Evolutionary conservation across 2,797 vertebrate species (phyloP), one percentile per base, ranked within the genome.

Genomic region (Brachymystax lenok): DNA sequence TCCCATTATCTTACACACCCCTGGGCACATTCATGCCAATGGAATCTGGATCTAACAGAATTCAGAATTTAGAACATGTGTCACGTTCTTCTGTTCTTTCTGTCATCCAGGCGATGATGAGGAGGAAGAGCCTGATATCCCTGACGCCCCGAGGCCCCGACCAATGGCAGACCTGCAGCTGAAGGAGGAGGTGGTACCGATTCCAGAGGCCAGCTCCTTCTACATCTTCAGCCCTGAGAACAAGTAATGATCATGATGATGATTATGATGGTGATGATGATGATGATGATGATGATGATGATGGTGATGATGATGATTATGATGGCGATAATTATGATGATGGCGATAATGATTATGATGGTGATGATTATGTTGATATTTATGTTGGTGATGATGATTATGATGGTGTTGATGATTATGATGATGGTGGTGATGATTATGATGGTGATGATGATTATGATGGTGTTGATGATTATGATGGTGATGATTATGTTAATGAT

Each of bases 151-250:
- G 30, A 92, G 97, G 8, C 97, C 97, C 19, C 96, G 97, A 3
- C 97, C 97, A 3, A 95, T 98, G 77, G 96, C 97, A 35, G 97
- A 99, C 80, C 91, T 99, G 27, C 97, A 98, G 82, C 83, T 99
- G 80, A 99, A 99, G 64, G 97, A 98, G 86, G 97, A 98, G 56
- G 96, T 96, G 0, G 97, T 98, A 46, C 97, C 97, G 0, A 98
- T 99, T 92, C 97, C 97, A 0, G 96, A 99, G 64, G 96, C 97
- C 83, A 97, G 95, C 76, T 93, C 97, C 12, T 99, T 99, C 90
- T 99, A 98, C 84, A 96, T 99, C 89, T 98, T 99, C 88, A 96
- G 97, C 83, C 96, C 97, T 70, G 96, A 96, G 77, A 99, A 99
- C 90, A 98, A 97, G 97, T 98, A 92, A 74, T 30, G 94, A 69